phyloP scores from a whole-genome alignment of 1,140 invertebrate genomes.

The Micrasema longulum region DNA sequence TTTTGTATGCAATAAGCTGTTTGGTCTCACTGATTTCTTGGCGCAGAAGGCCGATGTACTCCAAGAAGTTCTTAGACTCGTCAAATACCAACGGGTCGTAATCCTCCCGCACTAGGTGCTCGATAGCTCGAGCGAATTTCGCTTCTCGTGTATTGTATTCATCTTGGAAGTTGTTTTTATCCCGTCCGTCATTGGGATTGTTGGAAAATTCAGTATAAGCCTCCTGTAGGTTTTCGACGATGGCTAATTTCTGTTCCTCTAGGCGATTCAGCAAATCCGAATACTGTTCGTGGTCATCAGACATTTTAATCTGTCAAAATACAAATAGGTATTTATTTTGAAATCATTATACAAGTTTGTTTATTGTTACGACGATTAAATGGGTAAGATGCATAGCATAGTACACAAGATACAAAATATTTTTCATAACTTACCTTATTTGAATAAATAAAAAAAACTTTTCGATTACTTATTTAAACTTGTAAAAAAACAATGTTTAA shows the following conservation, averaged over 20 bases:
- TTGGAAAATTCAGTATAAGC: slow-evolving; percentile 36
- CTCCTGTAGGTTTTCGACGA: slow-evolving; percentile 39
- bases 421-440: too few species aligned
- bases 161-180: slow-evolving; percentile 3
- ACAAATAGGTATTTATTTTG: too few species aligned
- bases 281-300: slow-evolving; percentile 20
- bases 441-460: too few species aligned
- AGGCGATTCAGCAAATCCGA: slow-evolving; percentile 27
- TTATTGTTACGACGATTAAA: too few species aligned
- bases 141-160: slow-evolving; percentile 5
- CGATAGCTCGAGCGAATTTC: slow-evolving; percentile 39
- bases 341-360: too few species aligned
- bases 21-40: slow-evolving; percentile 59
- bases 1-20: slow-evolving; percentile 60
- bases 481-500: too few species aligned
- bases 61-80: slow-evolving; percentile 41
- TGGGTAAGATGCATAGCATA: too few species aligned
- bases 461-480: too few species aligned
- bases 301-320: slow-evolving; percentile 6
- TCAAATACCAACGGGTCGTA: slow-evolving; percentile 49
- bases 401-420: too few species aligned
- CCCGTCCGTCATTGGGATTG: slow-evolving; percentile 25
- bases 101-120: slow-evolving; percentile 38
- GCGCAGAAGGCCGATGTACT: slow-evolving; percentile 52
- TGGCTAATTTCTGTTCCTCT: slow-evolving; percentile 29